Conservation (phyloP, 2,888 invertebrate species). For the Pemphredon lugubris region DNA sequence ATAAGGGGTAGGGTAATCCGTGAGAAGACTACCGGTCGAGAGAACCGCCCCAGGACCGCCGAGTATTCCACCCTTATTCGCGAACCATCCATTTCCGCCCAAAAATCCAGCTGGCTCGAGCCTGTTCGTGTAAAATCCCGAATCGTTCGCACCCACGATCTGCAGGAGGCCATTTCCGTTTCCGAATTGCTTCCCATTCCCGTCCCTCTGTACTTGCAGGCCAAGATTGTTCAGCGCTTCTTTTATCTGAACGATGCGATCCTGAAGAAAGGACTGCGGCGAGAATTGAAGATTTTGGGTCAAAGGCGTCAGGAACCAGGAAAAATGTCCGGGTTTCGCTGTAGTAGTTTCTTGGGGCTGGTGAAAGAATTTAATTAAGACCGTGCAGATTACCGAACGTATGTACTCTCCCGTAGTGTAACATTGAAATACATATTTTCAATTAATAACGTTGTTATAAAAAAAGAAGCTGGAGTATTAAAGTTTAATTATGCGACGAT, state of each 20-base stretch:
- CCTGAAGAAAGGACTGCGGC: constrained; percentile 67
- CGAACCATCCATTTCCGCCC: constrained; percentile 75
- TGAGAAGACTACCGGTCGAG: constrained; percentile 73
- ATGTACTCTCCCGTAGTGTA: neutral
- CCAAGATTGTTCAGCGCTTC: constrained; percentile 60
- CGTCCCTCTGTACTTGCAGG: constrained; percentile 25
- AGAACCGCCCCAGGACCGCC: constrained; percentile 75
- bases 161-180: constrained; percentile 59
- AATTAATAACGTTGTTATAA: too few relatives aligned
- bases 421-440: too few relatives aligned
- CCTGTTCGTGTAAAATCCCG: constrained; percentile 70
- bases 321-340: constrained; percentile 20
- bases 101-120: constrained; percentile 72
- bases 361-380: constrained; percentile 5
- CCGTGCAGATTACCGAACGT: neutral
- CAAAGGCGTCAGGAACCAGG: constrained; percentile 63
- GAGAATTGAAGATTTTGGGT: constrained; percentile 68
- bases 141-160: constrained; percentile 62
- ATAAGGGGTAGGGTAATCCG: constrained; percentile 74
- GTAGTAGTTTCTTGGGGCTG: constrained; percentile 6
- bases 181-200: constrained; percentile 61
- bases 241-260: constrained; percentile 62
- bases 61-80: constrained; percentile 75
- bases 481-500: too few relatives aligned
- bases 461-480: too few relatives aligned